phyloP scores from a whole-genome alignment of 2,113 vertebrate genomes.

The Myodes glareolus region DNA sequence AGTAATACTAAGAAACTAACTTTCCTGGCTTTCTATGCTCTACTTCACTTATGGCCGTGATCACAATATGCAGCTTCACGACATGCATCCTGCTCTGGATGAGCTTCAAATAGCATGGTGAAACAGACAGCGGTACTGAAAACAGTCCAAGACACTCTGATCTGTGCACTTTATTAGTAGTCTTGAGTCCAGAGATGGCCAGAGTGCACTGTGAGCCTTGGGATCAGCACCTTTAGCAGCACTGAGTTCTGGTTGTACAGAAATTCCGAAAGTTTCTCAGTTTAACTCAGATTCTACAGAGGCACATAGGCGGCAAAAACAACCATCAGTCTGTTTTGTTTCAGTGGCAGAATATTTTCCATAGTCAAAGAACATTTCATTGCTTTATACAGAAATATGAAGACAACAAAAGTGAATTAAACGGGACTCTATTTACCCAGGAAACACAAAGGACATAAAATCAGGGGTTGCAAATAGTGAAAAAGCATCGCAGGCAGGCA shows the following conservation, averaged over 20 bases:
- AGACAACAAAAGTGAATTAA: not conserved
- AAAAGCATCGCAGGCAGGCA: not conserved
- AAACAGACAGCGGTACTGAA: not conserved
- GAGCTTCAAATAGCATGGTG: not conserved
- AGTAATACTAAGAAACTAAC: not conserved
- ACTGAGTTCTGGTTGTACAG: slow-evolving; percentile 76
- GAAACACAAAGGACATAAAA: not conserved
- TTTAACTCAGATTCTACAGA: slow-evolving; percentile 81
- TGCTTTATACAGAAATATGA: not conserved
- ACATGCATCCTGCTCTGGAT: not conserved
- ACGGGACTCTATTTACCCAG: not conserved
- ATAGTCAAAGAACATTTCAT: not conserved
- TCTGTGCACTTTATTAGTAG: slow-evolving; percentile 77
- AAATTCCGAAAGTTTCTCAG: slow-evolving; percentile 80
- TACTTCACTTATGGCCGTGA: not conserved
- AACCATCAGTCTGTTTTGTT: not conserved
- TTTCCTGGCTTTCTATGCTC: not conserved
- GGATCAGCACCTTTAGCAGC: slow-evolving; percentile 72
- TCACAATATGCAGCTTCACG: not conserved
- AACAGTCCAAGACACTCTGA: slow-evolving; percentile 44
- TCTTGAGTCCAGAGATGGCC: slow-evolving; percentile 70
- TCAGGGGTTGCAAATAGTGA: not conserved
- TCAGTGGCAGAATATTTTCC: not conserved
- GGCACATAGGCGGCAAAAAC: not conserved
- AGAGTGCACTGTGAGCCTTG: slow-evolving; percentile 66